These are phyloP conservation scores for Sphaerophoria taeniata DNA, from an alignment of 2,888 invertebrate species.

Conservation along the genomic window DNA sequence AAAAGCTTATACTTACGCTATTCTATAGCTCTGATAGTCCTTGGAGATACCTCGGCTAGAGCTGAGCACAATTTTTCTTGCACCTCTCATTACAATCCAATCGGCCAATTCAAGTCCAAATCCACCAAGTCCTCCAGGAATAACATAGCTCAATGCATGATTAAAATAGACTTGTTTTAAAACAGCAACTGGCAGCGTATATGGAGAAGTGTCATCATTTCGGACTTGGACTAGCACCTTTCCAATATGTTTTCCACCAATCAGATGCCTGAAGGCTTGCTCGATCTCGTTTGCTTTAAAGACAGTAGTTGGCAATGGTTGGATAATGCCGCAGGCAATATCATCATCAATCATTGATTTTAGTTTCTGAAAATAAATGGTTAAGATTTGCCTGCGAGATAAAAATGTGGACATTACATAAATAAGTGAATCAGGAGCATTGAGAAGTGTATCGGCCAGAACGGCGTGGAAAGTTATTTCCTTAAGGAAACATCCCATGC, in stretches of 20 bases:
- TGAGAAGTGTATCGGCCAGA: slow-evolving; percentile 88
- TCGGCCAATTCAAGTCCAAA: slow-evolving; percentile 95
- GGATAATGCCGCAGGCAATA: slow-evolving; percentile 86
- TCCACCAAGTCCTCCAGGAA: slow-evolving; percentile 94
- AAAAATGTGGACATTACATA: slow-evolving; percentile 73
- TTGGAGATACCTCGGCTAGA: slow-evolving; percentile 91
- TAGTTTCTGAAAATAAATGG: slow-evolving; percentile 80
- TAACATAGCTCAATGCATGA: slow-evolving; percentile 83
- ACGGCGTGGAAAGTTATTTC: slow-evolving; percentile 91
- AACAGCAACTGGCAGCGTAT: slow-evolving; percentile 79
- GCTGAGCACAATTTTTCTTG: slow-evolving; percentile 89
- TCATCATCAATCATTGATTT: slow-evolving; percentile 86
- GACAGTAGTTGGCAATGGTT: slow-evolving; percentile 87
- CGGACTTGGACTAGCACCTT: slow-evolving; percentile 85
- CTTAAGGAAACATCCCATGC: slow-evolving; percentile 87
- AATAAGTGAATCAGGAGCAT: slow-evolving; percentile 82
- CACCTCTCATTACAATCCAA: slow-evolving; percentile 93
- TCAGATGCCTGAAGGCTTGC: slow-evolving; percentile 87
- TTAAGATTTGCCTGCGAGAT: neutral
- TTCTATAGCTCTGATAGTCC: slow-evolving; percentile 91
- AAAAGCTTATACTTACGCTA: slow-evolving; percentile 84
- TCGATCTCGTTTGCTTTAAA: slow-evolving; percentile 88
- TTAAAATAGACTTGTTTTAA: slow-evolving; percentile 79
- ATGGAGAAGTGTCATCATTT: slow-evolving; percentile 75
- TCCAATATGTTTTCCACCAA: slow-evolving; percentile 91